phyloP scores from a whole-genome alignment of 2,113 vertebrate genomes.

The Climacteris rufus region DNA sequence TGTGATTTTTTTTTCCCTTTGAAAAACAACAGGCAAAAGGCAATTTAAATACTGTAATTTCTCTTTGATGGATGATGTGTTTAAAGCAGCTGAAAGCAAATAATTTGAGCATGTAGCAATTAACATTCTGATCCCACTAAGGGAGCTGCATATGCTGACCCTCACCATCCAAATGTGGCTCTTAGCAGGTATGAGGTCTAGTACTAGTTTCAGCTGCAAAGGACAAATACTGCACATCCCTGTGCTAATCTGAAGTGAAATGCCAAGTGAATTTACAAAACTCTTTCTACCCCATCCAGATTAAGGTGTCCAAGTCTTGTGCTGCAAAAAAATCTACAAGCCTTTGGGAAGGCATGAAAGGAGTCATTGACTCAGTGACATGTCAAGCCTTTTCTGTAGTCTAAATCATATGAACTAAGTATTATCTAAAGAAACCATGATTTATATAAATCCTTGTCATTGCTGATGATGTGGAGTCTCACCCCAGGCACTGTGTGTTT shows the following conservation, averaged over 20 bases:
- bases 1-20: not conserved
- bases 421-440: not conserved
- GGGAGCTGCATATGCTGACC: not conserved
- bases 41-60: slow-evolving; percentile 48
- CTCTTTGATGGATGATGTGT: slow-evolving; percentile 4
- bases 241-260: not conserved
- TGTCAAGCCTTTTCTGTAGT: not conserved
- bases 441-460: not conserved
- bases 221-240: not conserved
- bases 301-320: not conserved
- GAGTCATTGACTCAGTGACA: not conserved
- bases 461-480: not conserved
- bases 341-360: not conserved
- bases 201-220: not conserved
- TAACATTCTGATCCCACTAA: slow-evolving; percentile 5
- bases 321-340: not conserved
- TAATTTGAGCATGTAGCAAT: slow-evolving; percentile 24
- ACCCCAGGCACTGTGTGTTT: not conserved
- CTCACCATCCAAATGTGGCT: not conserved
- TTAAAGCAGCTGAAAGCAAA: slow-evolving; percentile 28
- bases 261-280: not conserved
- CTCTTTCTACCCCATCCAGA: not conserved
- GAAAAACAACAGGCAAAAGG: slow-evolving; percentile 13
- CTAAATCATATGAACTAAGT: not conserved
- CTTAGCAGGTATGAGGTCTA: not conserved